These are phyloP conservation scores for Pangasianodon gigas DNA, from an alignment of 2,113 vertebrate genomes.

Conservation along the genomic window DNA sequence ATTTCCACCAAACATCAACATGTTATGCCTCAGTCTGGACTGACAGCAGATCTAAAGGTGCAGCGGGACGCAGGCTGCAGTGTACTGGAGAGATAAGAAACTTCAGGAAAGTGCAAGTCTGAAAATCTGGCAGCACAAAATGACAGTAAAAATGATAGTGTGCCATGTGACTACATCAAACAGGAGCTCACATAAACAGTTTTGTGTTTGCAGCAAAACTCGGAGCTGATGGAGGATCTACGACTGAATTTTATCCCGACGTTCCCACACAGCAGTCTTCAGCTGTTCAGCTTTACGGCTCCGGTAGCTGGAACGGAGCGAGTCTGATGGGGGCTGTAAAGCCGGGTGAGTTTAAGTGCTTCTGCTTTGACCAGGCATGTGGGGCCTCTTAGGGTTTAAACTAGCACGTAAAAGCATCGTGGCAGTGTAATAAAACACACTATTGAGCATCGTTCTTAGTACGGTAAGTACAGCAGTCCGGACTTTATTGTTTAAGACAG, in stretches of 20 bases:
- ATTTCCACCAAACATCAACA: conserved; percentile 29
- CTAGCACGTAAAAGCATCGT: conserved; percentile 31
- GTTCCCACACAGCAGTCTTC: conserved; percentile 20
- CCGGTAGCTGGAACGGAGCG: conserved; percentile 10
- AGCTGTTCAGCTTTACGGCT: conserved; percentile 41
- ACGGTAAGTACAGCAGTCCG: conserved; percentile 26
- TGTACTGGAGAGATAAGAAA: conserved; percentile 41
- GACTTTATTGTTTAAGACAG: conserved; percentile 7
- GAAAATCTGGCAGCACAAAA: conserved; percentile 32
- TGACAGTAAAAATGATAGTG: not conserved
- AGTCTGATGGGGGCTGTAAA: conserved; percentile 48
- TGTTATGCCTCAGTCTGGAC: conserved; percentile 33
- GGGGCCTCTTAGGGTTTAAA: conserved; percentile 44
- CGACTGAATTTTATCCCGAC: not conserved
- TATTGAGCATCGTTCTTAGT: conserved; percentile 5
- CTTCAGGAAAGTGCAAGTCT: conserved; percentile 37
- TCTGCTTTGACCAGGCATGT: conserved; percentile 27
- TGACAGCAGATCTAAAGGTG: conserved; percentile 45
- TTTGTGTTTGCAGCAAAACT: not conserved
- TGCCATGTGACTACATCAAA: conserved; percentile 22
- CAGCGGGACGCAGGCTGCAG: conserved; percentile 26
- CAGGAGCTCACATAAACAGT: conserved; percentile 2
- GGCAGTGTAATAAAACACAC: conserved; percentile 19
- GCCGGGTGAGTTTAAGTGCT: conserved; percentile 41
- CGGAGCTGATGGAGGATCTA: not conserved